Evolutionary conservation across 2,888 invertebrate species (phyloP), one percentile per base, ranked within the genome.

Genomic region (Crossocerus cetratus): DNA sequence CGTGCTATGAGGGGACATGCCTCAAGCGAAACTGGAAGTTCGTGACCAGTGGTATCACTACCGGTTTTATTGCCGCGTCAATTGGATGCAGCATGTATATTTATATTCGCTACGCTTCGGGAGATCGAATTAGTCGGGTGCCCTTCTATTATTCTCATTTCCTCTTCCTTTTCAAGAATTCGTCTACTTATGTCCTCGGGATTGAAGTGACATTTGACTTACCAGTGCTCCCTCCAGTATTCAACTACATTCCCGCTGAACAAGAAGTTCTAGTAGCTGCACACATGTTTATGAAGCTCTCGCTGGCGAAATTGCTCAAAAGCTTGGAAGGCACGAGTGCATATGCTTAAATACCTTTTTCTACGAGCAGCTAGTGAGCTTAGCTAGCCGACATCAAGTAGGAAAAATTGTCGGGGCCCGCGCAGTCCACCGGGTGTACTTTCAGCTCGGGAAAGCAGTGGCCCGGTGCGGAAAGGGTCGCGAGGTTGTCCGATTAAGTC

Each of bases 381-480:
- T 32, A 32, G 58, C 18, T 32, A 16, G 18, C 16, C 58, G 58
- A 32, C 56, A 58, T 32, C 42, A 32, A 58, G 32, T 18, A 58
- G 11, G 49, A 16, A 49, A 49, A 49, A 16, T 49, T 49, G n/a
- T n/a, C 49, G 4, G 49, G 14, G 49, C 14, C 49, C 49, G 11
- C 16, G 49, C 49, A 16, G 49, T 3, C 49, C n/a, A 49, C 49
- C 14, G 5, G 16, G n/a, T 49, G 4, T 49, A 16, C 49, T 32
- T 32, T 4, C 8, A 32, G 8, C 32, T 32, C 5, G 32, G 11
- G 32, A 32, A 32, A 32, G 32, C 32, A 2, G 32, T 8, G 3
- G 32, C 8, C 5, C 5, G 32, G 4, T 3, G 16, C 13, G 2
- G 49, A 49, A 49, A 49, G 49, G 49, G 49, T 49, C 16, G 14